phyloP scores from a whole-genome alignment of 2,797 vertebrate species.

The Propithecus deckenii region DNA sequence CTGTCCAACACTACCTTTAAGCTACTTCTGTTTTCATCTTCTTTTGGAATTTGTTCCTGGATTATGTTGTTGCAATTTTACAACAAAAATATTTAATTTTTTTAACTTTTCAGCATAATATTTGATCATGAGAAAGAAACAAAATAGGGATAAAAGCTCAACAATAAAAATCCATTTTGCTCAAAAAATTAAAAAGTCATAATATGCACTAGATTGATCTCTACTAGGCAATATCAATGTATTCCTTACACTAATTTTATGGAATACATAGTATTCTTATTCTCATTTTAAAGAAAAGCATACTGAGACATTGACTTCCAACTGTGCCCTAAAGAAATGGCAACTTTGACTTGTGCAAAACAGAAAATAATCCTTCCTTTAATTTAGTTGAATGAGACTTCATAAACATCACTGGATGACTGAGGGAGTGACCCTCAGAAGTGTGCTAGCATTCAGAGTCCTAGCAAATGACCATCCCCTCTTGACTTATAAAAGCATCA shows the following conservation, averaged over 20 bases:
- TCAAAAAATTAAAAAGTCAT: not conserved
- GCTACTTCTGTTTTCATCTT: not conserved
- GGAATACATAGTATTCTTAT: not conserved
- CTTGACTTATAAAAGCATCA: not conserved
- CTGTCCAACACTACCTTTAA: not conserved
- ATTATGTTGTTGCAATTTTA: not conserved
- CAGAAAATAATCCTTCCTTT: not conserved
- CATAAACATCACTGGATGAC: accelerated
- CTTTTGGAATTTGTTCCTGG: not conserved
- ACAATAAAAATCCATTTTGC: not conserved
- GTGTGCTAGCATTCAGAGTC: accelerated
- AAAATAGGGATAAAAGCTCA: not conserved
- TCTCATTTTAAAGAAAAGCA: not conserved
- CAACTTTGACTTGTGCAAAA: not conserved
- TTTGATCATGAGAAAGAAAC: not conserved
- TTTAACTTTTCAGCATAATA: not conserved
- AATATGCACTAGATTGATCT: not conserved
- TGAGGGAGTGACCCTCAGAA: accelerated
- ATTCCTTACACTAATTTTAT: not conserved
- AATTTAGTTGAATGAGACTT: not conserved
- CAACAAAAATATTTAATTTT: not conserved
- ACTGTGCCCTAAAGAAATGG: not conserved
- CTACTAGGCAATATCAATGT: not conserved
- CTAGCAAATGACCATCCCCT: accelerated
- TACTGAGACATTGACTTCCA: not conserved